Base-by-base conservation (phyloP, 1,140 invertebrate species). In the Ephestia elutella region DNA sequence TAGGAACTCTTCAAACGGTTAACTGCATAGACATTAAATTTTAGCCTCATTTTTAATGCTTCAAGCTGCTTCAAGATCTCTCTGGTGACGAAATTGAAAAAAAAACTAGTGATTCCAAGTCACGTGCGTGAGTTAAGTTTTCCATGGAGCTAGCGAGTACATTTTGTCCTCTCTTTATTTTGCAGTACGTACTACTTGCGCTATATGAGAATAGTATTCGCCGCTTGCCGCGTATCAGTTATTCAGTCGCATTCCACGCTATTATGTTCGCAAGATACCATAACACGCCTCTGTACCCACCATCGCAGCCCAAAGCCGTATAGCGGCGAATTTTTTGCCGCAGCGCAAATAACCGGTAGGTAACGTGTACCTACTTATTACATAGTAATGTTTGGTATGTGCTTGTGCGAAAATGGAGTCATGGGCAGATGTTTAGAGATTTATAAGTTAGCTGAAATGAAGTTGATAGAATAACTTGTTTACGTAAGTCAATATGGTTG, bases 301-400 rank as follows among this genome's bases (percentile, higher is more conserved):
- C 32, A 15, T 44, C 49, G 28, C 57, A 20, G 4, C 61, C 13
- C n/a, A 44, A 44, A 44, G 38, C 21, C 58, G 67, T 58, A 68
- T 75, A 83, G 80, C 82, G 79, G 81, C 84, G 75, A 82, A 72
- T 82, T 87, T 87, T 87, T 87, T 86, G 82, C 77, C 76, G 70
- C 69, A 65, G 63, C 71, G 66, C 75, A 78, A 80, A 80, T 80
- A 70, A 82, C 84, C 82, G 78, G 83, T 86, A 80, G 68, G 73
- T 80, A 21, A 80, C 63, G 57, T 48, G 71, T 67, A 74, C 69
- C 66, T 70, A 70, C 70, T 73, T 53, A 60, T 60, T 60, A 60
- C 58, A 60, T 60, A 55, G 58, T 19, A 55, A 59, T 59, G 35
- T 48, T 60, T 54, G 38, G 53, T 55, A 60, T 32, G 18, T 53